phyloP scores from a whole-genome alignment of 2,888 invertebrate genomes.

The Plagiodera versicolora region DNA sequence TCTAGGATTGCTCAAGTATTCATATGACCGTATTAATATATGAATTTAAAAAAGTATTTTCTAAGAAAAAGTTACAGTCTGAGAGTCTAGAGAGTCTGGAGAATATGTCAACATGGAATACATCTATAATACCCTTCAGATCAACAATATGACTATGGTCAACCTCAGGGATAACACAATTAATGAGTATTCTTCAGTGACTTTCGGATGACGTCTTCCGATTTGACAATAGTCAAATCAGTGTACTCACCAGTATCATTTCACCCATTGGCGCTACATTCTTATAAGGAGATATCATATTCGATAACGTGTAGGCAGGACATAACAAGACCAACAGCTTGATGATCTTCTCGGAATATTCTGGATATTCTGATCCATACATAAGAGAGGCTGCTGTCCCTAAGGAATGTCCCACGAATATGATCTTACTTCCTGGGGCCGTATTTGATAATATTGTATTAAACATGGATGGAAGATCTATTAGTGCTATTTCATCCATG shows the following conservation, averaged over 20 bases:
- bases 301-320: slow-evolving; percentile 65
- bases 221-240: too few relatives aligned
- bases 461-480: slow-evolving; percentile 48
- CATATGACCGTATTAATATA: too few relatives aligned
- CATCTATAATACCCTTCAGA: too few relatives aligned
- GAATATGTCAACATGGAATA: too few relatives aligned
- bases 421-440: slow-evolving; percentile 51
- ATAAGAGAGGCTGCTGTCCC: slow-evolving; percentile 76
- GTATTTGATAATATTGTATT: slow-evolving; percentile 42
- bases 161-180: background rate
- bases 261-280: slow-evolving; percentile 63
- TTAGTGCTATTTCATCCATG: slow-evolving; percentile 47
- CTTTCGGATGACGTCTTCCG: too few relatives aligned
- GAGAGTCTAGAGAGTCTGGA: too few relatives aligned
- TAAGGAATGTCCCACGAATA: slow-evolving; percentile 88
- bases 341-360: slow-evolving; percentile 67
- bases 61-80: too few relatives aligned
- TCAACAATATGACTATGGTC: too few relatives aligned
- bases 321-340: slow-evolving; percentile 67
- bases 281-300: slow-evolving; percentile 64
- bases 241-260: slow-evolving; percentile 43
- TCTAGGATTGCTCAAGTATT: too few relatives aligned
- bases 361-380: slow-evolving; percentile 67
- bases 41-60: too few relatives aligned
- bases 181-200: too few relatives aligned